Percentiles rank a stretch among this genome's conserved stretches.
Evolutionary conservation across 2,797 vertebrate species (phyloP).

Genomic region (Knipowitschia caucasica): DNA sequence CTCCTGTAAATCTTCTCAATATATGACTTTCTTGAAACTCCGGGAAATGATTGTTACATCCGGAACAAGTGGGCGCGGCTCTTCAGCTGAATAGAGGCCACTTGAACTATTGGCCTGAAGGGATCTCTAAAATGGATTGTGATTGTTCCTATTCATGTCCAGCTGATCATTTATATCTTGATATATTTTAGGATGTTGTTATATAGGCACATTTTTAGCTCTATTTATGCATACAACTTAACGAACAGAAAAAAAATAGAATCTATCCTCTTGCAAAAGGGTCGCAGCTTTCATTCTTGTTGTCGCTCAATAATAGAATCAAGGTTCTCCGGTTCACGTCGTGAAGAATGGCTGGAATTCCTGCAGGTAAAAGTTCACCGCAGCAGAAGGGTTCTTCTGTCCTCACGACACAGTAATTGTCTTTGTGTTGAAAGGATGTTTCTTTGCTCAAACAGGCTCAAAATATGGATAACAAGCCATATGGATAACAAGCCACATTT

Average conservation of each 20-base stretch:
- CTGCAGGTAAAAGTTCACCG: constrained; percentile 14
- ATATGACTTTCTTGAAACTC: no score
- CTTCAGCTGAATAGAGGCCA: no score
- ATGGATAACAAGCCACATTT: not conserved
- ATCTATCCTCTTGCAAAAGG: no score
- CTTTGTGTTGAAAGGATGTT: constrained; percentile 14
- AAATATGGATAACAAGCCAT: constrained; percentile 3
- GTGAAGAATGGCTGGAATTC: not conserved
- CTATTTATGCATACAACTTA: no score
- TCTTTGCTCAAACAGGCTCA: constrained; percentile 4
- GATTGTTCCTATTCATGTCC: no score
- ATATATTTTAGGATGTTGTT: no score
- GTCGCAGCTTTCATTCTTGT: no score
- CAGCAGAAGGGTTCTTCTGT: not conserved
- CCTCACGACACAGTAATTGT: constrained; percentile 11
- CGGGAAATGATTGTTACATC: no score
- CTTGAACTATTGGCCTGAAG: not conserved
- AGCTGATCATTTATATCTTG: not conserved
- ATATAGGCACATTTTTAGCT: no score
- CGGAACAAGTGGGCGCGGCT: no score
- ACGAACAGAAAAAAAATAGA: no score
- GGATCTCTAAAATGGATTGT: not conserved
- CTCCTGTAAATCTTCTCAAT: no score
- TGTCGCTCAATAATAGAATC: not conserved
- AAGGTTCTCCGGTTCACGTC: not conserved